phyloP scores from a whole-genome alignment of 2,888 invertebrate genomes.

The Lingula anatina region DNA sequence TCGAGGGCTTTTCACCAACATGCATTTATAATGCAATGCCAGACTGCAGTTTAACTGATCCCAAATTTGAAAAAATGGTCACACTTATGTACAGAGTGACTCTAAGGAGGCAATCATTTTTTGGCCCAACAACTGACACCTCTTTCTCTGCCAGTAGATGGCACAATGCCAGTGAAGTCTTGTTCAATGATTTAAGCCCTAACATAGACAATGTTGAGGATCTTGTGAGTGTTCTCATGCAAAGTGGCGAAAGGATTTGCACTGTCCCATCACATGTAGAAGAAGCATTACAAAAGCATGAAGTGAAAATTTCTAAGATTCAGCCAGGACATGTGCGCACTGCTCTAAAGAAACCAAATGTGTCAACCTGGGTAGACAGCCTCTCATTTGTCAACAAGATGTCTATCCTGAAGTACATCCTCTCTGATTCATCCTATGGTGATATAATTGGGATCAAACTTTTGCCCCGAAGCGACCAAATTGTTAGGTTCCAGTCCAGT shows the following conservation, averaged over 20 bases:
- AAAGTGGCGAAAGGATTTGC: too few relatives aligned
- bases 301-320: not conserved
- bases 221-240: too few relatives aligned
- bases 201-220: not conserved
- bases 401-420: not conserved
- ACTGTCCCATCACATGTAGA: slow-evolving; percentile 9
- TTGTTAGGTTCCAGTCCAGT: not conserved
- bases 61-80: not conserved
- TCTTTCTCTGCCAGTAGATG: too few relatives aligned
- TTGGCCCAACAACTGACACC: not conserved
- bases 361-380: too few relatives aligned
- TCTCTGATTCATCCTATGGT: not conserved
- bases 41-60: not conserved
- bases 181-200: too few relatives aligned
- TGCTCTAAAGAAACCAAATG: not conserved
- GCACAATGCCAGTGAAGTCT: too few relatives aligned
- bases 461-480: not conserved
- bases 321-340: not conserved
- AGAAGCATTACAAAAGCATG: slow-evolving; percentile 3
- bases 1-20: not conserved
- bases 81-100: not conserved
- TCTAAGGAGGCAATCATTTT: not conserved
- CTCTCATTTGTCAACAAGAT: not conserved
- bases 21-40: not conserved
- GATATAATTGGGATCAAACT: not conserved